Evolutionary conservation across 2,888 invertebrate genomes (phyloP).

Genomic region (Sycophila texana): DNA sequence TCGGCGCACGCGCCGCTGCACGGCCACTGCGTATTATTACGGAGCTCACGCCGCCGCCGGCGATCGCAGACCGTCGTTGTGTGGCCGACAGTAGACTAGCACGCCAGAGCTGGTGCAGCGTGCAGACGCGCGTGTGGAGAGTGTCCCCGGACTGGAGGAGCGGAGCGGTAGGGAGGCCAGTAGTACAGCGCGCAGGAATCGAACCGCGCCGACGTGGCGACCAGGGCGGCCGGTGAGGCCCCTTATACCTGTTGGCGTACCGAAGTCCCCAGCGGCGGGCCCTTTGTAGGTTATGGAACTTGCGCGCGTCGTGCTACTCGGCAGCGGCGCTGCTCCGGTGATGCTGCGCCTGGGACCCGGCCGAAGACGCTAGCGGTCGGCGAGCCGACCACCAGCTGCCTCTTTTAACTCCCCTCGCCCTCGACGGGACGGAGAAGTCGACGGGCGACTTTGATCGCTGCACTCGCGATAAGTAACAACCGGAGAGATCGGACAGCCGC

Average conservation of each 20-base stretch:
- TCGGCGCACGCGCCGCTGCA: no score
- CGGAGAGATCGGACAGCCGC: background rate
- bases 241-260: background rate
- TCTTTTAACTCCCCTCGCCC: no score
- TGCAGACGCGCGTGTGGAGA: no score
- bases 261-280: background rate
- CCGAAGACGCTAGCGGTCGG: slow-evolving; percentile 8
- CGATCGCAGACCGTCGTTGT: no score
- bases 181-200: background rate
- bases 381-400: background rate
- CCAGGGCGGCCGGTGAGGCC: background rate
- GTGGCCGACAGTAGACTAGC: no score
- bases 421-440: background rate
- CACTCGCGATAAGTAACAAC: background rate
- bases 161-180: slow-evolving; percentile 10
- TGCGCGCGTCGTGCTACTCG: no score
- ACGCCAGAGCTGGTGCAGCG: no score
- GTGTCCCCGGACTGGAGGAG: background rate
- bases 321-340: no score
- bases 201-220: no score
- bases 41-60: no score
- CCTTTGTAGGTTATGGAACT: slow-evolving; percentile 47
- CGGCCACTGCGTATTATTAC: no score
- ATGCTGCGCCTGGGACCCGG: background rate
- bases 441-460: background rate